Conservation (phyloP, 2,113 vertebrate genomes). For the Ciconia boyciana region DNA sequence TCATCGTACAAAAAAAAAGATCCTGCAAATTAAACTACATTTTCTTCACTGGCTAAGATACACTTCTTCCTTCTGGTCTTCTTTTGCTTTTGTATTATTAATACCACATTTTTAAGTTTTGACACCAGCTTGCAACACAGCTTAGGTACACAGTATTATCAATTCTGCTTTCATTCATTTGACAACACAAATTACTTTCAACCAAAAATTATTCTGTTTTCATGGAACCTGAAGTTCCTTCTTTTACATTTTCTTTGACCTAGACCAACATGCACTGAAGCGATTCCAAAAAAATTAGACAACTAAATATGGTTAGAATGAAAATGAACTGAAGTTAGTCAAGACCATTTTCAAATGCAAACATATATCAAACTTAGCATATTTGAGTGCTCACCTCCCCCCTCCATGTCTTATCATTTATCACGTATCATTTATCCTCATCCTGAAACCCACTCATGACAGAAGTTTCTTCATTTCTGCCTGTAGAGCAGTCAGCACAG, state of each 20-base stretch:
- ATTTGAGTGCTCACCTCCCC: neutral
- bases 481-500: neutral
- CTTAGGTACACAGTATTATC: neutral
- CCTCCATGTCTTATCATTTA: neutral
- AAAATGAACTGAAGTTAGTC: slow-evolving; percentile 18
- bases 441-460: slow-evolving; percentile 55
- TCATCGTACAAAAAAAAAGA: neutral
- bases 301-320: neutral
- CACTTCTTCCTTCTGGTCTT: neutral
- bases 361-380: neutral
- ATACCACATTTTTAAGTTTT: neutral
- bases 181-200: neutral
- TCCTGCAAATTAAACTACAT: neutral
- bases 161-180: neutral
- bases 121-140: neutral
- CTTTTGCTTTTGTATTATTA: neutral
- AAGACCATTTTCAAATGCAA: slow-evolving; percentile 39
- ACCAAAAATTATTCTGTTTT: neutral
- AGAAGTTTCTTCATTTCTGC: slow-evolving; percentile 46
- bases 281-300: neutral
- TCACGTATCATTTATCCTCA: slow-evolving; percentile 29
- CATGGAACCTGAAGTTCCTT: neutral
- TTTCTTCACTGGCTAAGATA: neutral
- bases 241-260: neutral
- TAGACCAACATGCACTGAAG: neutral